A percentile compares a stretch with the other conserved stretches of the same genome.
phyloP scores from a whole-genome alignment of 2,797 vertebrate genomes.

The Platalea minor region DNA sequence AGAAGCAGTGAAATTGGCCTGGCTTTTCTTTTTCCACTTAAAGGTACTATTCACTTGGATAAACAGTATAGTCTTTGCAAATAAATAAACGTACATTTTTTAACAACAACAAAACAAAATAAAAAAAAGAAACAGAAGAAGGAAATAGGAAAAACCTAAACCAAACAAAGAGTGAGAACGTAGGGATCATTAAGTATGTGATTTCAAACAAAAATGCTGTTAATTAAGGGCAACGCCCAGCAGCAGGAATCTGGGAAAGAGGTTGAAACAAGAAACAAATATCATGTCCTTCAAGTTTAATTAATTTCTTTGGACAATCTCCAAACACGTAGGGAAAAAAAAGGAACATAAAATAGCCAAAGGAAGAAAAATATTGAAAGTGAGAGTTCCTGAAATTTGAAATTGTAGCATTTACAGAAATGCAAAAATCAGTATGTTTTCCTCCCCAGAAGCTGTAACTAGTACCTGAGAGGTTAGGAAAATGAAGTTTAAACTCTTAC shows the following conservation, averaged over 20 bases:
- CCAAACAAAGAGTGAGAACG: slow-evolving; percentile 55
- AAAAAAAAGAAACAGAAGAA: slow-evolving; percentile 1
- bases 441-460: neutral
- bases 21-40: slow-evolving; percentile 62
- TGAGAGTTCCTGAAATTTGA: neutral
- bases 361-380: neutral
- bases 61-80: slow-evolving; percentile 64
- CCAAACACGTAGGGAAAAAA: neutral
- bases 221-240: slow-evolving; percentile 69
- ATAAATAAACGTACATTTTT: slow-evolving; percentile 70
- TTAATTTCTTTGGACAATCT: slow-evolving; percentile 54
- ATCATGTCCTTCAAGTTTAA: slow-evolving; percentile 59
- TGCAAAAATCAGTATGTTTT: slow-evolving; percentile 14
- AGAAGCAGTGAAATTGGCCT: slow-evolving; percentile 53
- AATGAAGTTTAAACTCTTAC: slow-evolving; percentile 39
- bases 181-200: slow-evolving; percentile 50
- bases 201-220: slow-evolving; percentile 69
- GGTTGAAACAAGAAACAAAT: slow-evolving; percentile 62
- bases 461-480: slow-evolving; percentile 33
- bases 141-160: slow-evolving; percentile 55
- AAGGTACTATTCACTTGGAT: slow-evolving; percentile 61
- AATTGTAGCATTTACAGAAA: neutral
- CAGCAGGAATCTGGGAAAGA: slow-evolving; percentile 64
- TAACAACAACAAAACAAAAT: slow-evolving; percentile 11
- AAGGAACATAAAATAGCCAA: neutral